Percentiles rank a stretch among this genome's conserved stretches.
Evolutionary conservation across 2,797 vertebrate species (phyloP).

Genomic region (Xenops minutus): DNA sequence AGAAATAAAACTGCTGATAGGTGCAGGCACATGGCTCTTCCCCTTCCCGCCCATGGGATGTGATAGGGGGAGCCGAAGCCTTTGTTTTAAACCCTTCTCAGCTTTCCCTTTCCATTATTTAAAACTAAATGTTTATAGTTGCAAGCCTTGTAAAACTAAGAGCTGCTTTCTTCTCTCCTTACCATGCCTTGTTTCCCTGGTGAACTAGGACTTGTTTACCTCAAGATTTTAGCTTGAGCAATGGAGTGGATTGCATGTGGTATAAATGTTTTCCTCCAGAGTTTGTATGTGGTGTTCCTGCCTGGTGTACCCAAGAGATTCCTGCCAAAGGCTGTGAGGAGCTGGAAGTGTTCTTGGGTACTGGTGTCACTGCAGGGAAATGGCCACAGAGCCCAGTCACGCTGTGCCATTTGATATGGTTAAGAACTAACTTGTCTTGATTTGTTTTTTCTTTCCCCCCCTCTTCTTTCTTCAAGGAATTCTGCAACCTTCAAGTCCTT

Average conservation of each 20-base stretch:
- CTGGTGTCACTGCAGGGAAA: background rate
- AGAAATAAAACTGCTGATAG: background rate
- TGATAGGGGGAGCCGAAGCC: background rate
- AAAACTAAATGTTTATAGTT: background rate
- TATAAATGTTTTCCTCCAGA: background rate
- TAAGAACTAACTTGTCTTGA: background rate
- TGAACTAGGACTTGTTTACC: background rate
- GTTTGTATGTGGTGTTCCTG: background rate
- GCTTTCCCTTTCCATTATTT: background rate
- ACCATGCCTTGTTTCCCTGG: rapidly evolving
- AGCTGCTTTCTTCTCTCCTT: background rate
- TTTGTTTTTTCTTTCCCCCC: background rate
- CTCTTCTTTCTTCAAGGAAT: slow-evolving; percentile 80
- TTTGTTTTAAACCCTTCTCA: background rate
- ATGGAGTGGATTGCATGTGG: rapidly evolving
- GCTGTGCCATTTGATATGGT: background rate
- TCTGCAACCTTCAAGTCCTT: slow-evolving; percentile 97
- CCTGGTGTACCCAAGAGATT: background rate
- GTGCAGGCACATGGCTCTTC: background rate
- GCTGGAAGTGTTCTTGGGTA: background rate
- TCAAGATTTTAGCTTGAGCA: background rate
- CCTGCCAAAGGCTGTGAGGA: background rate
- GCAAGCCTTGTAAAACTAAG: background rate
- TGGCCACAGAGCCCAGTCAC: background rate
- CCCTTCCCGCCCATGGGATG: background rate